Base-by-base conservation (phyloP, 2,888 invertebrate species). In the Meiosimyza decipiens region DNA sequence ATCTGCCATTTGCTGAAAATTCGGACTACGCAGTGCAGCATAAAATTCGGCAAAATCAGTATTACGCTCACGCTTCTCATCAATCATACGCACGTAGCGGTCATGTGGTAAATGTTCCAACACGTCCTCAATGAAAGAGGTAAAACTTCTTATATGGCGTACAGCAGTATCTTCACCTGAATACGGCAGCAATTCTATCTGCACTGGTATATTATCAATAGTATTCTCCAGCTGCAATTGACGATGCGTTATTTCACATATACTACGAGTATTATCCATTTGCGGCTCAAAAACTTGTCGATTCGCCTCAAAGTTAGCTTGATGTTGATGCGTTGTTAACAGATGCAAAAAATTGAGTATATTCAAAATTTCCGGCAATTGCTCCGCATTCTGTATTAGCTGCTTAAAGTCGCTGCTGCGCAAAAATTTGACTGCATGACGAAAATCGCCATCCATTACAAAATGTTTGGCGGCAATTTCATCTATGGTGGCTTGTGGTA, bases 301-400 rank as follows among this genome's bases (percentile, higher is more conserved):
- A 4, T 28, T 28, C 28, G 28, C 28, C 3, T 28, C 3, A 28
- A 28, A 3, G 28, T 28, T 28, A 3, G 28, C 28, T 28, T 28
- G 28, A 4, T 4, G 28, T 28, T 28, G 28, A 28, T 28, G 28
- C 28, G 28, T 4, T 59, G 22, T 64, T 51, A 51, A 7, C 33
- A 83, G 74, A 77, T 84, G 84, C 74, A 82, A 73, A 76, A 77
- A 84, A 51, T 81, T 78, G 47, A 84, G 77, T 71, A 84, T 74
- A 52, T 80, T 77, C 71, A 80, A 78, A 47, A 84, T 77, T 71
- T 84, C 84, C 40, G 83, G 84, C 55, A 84, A 64, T 70, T 77
- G 72, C 47, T 84, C 80, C 7, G 77, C 75, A 55, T 73, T 79
- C n/a, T 74, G 73, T 40, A 77, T 73, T 60, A 84, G 71, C 52